Evolutionary conservation across 2,797 vertebrate genomes (phyloP).

Genomic region (Xerus rutilus): DNA sequence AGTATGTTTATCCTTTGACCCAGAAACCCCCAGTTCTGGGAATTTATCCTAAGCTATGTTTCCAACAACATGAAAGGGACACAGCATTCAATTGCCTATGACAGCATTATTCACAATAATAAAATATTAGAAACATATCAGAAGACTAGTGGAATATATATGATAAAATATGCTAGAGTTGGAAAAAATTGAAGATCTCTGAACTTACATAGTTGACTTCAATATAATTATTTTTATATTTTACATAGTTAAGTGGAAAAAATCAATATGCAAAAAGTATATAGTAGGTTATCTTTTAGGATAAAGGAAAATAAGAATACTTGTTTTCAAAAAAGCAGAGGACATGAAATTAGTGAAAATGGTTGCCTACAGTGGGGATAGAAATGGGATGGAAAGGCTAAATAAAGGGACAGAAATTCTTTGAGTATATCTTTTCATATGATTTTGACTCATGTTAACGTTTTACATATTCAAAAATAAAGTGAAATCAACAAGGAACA

Average conservation of each 20-base stretch:
- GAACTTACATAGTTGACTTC: not conserved
- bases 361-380: not conserved
- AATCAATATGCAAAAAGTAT: not conserved
- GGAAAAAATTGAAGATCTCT: not conserved
- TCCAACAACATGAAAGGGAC: not conserved
- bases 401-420: not conserved
- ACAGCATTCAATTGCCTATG: not conserved
- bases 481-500: conserved; percentile 24
- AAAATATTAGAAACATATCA: not conserved
- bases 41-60: not conserved
- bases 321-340: not conserved
- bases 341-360: not conserved
- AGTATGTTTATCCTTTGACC: not conserved
- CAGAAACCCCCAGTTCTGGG: not conserved
- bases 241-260: not conserved
- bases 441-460: not conserved
- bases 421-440: not conserved
- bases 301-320: not conserved
- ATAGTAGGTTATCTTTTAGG: not conserved
- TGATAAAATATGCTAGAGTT: not conserved
- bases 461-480: conserved; percentile 3
- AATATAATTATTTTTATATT: too few relatives aligned
- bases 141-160: not conserved
- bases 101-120: not conserved
- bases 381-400: not conserved